Base-by-base conservation (phyloP, 2,797 vertebrate genomes). In the Cryptoblepharus egeriae region DNA sequence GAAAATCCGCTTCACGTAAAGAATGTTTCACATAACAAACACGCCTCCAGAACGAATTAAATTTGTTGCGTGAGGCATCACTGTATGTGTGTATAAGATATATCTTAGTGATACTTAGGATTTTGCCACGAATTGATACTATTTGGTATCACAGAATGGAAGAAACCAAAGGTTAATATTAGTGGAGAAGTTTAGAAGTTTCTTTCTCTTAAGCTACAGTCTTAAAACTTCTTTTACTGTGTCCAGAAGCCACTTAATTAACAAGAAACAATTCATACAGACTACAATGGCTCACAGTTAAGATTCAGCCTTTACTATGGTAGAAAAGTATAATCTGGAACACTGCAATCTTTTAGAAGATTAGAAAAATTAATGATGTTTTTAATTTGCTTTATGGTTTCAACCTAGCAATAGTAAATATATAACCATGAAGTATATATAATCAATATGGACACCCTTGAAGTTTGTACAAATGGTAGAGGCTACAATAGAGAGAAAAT, bases 401-500 rank as follows among this genome's bases (percentile, higher is more conserved):
- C 77, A 13, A 11, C 32, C 65, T 58, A 49, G 68, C 73, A 68
- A 71, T n/a, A 83, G 61, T 83, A 58, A 81, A 72, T 52, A 5
- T 52, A 7, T n/a, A 79, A 76, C 49, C 70, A 64, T 12, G 13
- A 61, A 79, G 74, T 79, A 60, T 58, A 71, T 30, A 49, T 63
- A 72, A 80, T 52, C 39, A 24, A 61, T 55, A 64, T 24, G 45
- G 22, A 67, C 52, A 73, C 2, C 49, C 28, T 69, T 58, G 39
- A 74, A 10, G 85, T 90, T 86, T 83, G 30, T 78, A 74, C 57
- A 69, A 89, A 79, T 11, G 26, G 4, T 81, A 60, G 20, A 76
- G 42, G 16, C 22, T 87, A 79, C 2, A 20, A 13, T 6, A 35
- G n/a, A 87, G 83, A 89, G 75, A 86, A 92, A 92, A 92, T 82